phyloP scores from a whole-genome alignment of 2,888 invertebrate species.

The Ochlodes sylvanus region DNA sequence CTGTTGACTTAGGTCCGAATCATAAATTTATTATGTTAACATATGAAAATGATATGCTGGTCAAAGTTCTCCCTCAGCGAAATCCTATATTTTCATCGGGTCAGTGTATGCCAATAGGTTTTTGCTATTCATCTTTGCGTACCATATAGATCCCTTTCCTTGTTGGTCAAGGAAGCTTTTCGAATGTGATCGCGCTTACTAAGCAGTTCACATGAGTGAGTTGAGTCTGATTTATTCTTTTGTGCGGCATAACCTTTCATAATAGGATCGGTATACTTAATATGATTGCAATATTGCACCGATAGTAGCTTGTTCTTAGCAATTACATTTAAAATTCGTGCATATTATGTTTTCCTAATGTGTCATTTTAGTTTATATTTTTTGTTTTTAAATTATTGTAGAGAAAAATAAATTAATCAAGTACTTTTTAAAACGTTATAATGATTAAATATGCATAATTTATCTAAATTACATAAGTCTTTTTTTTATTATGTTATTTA shows the following conservation, averaged over 20 bases:
- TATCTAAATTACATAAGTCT: no score
- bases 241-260: constrained; percentile 1
- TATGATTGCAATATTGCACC: background rate
- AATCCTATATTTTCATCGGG: constrained; percentile 38
- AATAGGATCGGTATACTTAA: constrained; percentile 4
- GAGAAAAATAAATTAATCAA: no score
- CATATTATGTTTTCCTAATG: no score
- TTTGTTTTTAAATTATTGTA: no score
- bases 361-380: no score
- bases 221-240: constrained; percentile 16
- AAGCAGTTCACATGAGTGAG: constrained; percentile 13
- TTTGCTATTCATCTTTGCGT: constrained; percentile 32
- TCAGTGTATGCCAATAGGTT: constrained; percentile 36
- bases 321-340: no score
- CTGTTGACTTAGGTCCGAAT: constrained; percentile 70
- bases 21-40: constrained; percentile 67
- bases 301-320: no score
- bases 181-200: constrained; percentile 19
- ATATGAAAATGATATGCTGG: constrained; percentile 61
- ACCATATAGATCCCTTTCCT: constrained; percentile 19
- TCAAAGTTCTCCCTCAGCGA: constrained; percentile 28
- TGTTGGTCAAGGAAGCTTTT: constrained; percentile 14
- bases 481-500: no score
- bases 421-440: no score
- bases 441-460: no score